These are phyloP conservation scores for Heterodera filipjevi DNA, from an alignment of 2,888 invertebrate species.

Conservation along the genomic window DNA sequence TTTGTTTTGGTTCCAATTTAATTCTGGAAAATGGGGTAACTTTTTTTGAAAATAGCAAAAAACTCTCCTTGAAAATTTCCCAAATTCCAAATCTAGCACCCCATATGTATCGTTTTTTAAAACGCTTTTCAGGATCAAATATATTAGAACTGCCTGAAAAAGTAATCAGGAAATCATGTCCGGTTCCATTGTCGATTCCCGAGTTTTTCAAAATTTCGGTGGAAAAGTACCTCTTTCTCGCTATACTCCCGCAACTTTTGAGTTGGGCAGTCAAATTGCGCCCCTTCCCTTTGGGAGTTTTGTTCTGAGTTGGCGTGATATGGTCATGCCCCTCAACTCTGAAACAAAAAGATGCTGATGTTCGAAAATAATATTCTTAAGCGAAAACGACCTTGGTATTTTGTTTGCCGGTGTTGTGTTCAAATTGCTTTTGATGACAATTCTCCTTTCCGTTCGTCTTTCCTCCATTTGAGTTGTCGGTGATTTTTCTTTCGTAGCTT, in stretches of 20 bases:
- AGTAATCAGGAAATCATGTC: not conserved
- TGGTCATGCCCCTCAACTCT: slow-evolving; percentile 22
- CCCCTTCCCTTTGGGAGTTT: slow-evolving; percentile 4
- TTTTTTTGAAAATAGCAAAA: no score
- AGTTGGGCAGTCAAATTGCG: not conserved
- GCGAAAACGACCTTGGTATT: slow-evolving; percentile 11
- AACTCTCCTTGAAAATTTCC: no score
- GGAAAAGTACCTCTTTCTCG: not conserved
- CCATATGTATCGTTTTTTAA: no score
- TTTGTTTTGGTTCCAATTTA: no score
- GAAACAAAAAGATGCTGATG: not conserved
- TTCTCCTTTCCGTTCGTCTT: not conserved
- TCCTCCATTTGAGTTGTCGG: not conserved
- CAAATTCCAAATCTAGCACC: no score
- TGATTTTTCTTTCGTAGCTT: not conserved
- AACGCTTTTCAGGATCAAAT: no score
- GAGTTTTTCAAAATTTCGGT: not conserved
- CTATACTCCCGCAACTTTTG: not conserved
- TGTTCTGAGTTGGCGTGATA: not conserved
- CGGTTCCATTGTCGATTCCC: no score
- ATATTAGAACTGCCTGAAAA: no score
- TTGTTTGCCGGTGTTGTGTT: slow-evolving; percentile 9
- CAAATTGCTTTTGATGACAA: slow-evolving; percentile 22
- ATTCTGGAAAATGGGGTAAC: no score
- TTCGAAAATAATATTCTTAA: no score